Base-by-base conservation (phyloP, 2,888 invertebrate species). In the Harpagoxenus sublaevis region DNA sequence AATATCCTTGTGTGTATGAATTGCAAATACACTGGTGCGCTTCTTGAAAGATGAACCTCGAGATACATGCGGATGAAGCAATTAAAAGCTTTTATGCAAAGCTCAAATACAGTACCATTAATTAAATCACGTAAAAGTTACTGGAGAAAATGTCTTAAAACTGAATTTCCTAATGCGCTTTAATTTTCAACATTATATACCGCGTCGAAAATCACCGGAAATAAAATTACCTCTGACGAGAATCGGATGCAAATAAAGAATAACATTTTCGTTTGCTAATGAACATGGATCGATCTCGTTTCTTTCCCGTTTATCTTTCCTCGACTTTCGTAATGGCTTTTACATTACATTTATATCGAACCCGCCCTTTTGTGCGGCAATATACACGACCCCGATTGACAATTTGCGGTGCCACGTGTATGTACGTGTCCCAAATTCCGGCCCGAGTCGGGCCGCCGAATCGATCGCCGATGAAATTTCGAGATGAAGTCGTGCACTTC, bases 401-500 rank as follows among this genome's bases (percentile, higher is more conserved):
- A 82, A 65, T 55, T 75, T 75, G 53, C 35, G 63, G 73, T 55
- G 45, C 31, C 74, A 45, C 51, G 8, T 68, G 15, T 42, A 62
- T 68, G 15, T 42, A 62, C 18, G 70, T 51, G 66, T 57, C 62
- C 28, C n/a, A 39, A 79, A 57, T 68, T 55, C 48, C 71, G 35
- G n/a, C 23, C 23, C 18, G 18, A 51, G 55, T 66, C 39, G 63
- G 28, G 3, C 23, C 9, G 45, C 12, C 81, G 81, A 88, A 79
- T 79, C 48, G 71, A 79, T 79, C 18, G 23, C 18, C 15, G 23
- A 28, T 35, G 60, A 79, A 79, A 79, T 89, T 78, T 86, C 62
- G 81, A 77, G 48, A 60, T 71, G 71, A 71, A 71, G 48, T 70
- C 35, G 79, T 23, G 57, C 57, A 31, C 23, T 23, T 42, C 71